Evolutionary conservation across 2,797 vertebrate species (phyloP).

Genomic region (Sebastolobus alascanus): DNA sequence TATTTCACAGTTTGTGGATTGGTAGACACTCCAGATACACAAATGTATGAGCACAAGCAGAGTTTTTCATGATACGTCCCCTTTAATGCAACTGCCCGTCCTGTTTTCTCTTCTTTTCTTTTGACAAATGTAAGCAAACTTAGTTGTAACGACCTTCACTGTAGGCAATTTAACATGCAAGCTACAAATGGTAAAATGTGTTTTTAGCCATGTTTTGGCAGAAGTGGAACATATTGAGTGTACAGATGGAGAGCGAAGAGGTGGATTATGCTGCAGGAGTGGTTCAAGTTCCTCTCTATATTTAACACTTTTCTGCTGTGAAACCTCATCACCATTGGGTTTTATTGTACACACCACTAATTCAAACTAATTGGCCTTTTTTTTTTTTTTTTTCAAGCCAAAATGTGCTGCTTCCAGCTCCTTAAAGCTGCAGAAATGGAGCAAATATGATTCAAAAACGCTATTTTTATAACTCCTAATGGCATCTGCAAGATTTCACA

Average conservation of each 20-base stretch:
- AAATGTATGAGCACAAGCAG: no score
- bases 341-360: background rate
- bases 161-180: background rate
- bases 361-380: background rate
- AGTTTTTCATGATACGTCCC: no score
- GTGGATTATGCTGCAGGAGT: slow-evolving; percentile 6
- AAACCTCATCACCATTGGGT: background rate
- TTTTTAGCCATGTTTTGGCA: background rate
- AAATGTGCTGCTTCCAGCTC: background rate
- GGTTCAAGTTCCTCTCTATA: background rate
- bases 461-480: no score
- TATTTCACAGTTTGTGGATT: no score
- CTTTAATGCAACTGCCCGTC: background rate
- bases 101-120: background rate
- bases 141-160: background rate
- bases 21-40: no score
- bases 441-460: no score
- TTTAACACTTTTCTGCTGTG: background rate
- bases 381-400: background rate
- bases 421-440: background rate
- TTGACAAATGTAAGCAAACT: background rate
- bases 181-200: background rate
- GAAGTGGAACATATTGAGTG: background rate
- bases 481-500: no score
- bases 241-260: background rate